Evolutionary conservation across 2,797 vertebrate genomes (phyloP).

Genomic region (Sparus aurata): DNA sequence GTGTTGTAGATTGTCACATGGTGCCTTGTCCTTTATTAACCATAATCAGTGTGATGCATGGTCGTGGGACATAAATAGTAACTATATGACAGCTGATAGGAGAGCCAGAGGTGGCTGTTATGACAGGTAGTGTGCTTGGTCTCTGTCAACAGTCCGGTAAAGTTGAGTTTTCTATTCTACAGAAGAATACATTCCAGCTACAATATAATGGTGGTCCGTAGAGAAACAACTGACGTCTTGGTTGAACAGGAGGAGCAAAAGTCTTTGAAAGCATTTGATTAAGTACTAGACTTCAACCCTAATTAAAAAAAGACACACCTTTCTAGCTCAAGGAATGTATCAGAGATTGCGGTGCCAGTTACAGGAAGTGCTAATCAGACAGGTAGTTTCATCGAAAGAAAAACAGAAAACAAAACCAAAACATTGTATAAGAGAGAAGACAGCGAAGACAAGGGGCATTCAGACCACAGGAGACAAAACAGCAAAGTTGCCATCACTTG

Average conservation of each 20-base stretch:
- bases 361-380: slow-evolving; percentile 75
- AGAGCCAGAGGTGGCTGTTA: slow-evolving; percentile 41
- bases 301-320: slow-evolving; percentile 52
- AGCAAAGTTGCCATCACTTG: slow-evolving; percentile 67
- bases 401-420: slow-evolving; percentile 23
- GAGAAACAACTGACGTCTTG: slow-evolving; percentile 55
- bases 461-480: slow-evolving; percentile 82
- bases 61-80: slow-evolving; percentile 54
- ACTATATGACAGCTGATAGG: slow-evolving; percentile 47
- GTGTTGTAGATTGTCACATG: slow-evolving; percentile 60
- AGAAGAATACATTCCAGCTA: slow-evolving; percentile 78
- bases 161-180: slow-evolving; percentile 58
- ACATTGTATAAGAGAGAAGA: slow-evolving; percentile 69
- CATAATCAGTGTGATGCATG: slow-evolving; percentile 45
- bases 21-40: slow-evolving; percentile 43
- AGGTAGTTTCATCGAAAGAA: slow-evolving; percentile 78
- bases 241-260: slow-evolving; percentile 53
- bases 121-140: slow-evolving; percentile 81
- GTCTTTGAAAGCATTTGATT: slow-evolving; percentile 60
- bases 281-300: slow-evolving; percentile 61
- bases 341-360: slow-evolving; percentile 70
- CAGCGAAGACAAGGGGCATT: slow-evolving; percentile 73
- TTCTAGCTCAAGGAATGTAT: slow-evolving; percentile 84
- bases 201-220: slow-evolving; percentile 53
- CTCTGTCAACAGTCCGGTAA: slow-evolving; percentile 72